Evolutionary conservation across 1,140 invertebrate species (phyloP), one percentile per base, ranked within the genome.

Genomic region (Microplitis mediator): DNA sequence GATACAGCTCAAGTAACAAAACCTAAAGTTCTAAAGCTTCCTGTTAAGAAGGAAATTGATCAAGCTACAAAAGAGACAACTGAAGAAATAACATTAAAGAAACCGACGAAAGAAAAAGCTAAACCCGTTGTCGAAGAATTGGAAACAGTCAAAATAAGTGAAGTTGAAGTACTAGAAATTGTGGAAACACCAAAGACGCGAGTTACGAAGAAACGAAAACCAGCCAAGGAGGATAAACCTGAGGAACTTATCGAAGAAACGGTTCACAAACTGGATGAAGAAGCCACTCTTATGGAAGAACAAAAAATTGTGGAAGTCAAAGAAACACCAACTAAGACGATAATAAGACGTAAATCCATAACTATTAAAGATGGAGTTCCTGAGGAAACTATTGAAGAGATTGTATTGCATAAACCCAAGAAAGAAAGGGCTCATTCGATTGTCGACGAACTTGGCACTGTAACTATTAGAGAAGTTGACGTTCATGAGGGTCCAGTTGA

Each of bases 1-100:
- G 66, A 78, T 62, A 76, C 51, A 23, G 73, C 69, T 2, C 50
- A 79, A 66, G 68, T 77, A 16, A 78, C 78, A 11, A 63, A 81
- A 36, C 14, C 69, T 11, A 75, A 77, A 63, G 61, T 76, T 4
- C 45, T 35, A 13, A 72, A 54, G 45, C 52, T 60, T 9, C 69
- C 72, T 0, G 74, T 75, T 32, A 73, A 74, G 35, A 64, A 80
- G 56, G 74, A 81, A 62, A 74, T 80, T 8, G 65, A 81, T 9
- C 73, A 82, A 71, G 76, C 69, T n/a, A 65, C 78, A 0, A 75
- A 79, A 72, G 80, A 74, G n/a, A 75, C 74, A 23, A 78, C 72
- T 9, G 79, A 80, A 63, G 83, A 79, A 69, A 82, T 79, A 16
- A 76, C 80, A 34, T 79, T 81, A 61, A 83, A 79, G 67, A 78